Evolutionary conservation across 2,113 vertebrate genomes (phyloP).

Genomic region (Garra rufa): DNA sequence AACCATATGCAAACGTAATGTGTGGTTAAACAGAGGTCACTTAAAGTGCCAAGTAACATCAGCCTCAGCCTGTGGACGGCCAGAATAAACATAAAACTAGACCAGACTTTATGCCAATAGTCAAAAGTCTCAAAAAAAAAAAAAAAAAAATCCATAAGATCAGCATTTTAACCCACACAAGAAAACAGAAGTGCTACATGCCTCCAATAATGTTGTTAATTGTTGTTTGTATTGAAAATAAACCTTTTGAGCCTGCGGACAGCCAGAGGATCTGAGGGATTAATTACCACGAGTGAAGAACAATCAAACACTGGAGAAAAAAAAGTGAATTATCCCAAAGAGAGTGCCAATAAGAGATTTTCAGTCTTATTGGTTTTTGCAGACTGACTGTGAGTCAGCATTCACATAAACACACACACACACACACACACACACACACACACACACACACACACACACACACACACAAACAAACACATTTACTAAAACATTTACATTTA

Average conservation of each 20-base stretch:
- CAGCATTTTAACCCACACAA: background rate
- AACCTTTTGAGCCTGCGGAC: background rate
- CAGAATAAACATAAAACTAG: background rate
- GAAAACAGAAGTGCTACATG: background rate
- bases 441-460: constrained; percentile 21
- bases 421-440: background rate
- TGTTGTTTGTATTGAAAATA: background rate
- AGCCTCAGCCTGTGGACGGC: background rate
- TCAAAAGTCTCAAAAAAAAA: background rate
- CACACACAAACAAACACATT: background rate
- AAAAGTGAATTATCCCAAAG: constrained; percentile 27
- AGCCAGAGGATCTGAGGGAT: constrained; percentile 23
- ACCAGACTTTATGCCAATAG: background rate
- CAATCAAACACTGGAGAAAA: constrained; percentile 27
- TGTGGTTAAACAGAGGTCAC: background rate
- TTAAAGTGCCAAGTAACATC: background rate
- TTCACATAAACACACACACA: constrained; percentile 15
- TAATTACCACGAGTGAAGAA: constrained; percentile 42
- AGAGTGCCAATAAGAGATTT: constrained; percentile 3
- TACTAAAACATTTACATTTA: too few relatives aligned
- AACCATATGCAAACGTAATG: background rate
- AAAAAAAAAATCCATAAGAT: background rate
- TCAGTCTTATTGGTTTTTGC: background rate
- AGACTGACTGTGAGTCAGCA: background rate
- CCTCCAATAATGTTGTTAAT: background rate